Evolutionary conservation across 2,888 invertebrate species (phyloP).

Genomic region (Eristalis arbustorum): DNA sequence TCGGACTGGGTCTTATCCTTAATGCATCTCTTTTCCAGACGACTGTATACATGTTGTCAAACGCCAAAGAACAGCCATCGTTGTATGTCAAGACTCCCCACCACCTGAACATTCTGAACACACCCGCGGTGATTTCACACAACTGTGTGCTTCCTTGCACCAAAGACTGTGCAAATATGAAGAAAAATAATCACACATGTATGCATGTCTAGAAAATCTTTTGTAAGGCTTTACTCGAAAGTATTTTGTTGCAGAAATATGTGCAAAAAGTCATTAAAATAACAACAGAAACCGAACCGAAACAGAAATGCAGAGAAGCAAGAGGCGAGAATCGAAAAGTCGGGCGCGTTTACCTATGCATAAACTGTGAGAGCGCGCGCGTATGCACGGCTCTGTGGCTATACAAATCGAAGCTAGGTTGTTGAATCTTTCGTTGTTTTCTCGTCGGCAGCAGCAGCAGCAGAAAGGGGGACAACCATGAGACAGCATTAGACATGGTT

Average conservation of each 20-base stretch:
- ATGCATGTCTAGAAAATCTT: conserved; percentile 21
- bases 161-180: conserved; percentile 11
- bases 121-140: background rate
- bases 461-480: conserved; percentile 59
- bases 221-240: conserved; percentile 51
- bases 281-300: conserved; percentile 1
- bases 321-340: conserved; percentile 19
- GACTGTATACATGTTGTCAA: background rate
- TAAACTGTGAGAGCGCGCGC: background rate
- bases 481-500: conserved; percentile 70
- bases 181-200: background rate
- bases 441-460: background rate
- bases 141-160: background rate
- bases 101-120: background rate
- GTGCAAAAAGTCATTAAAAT: conserved; percentile 47
- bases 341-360: conserved; percentile 29
- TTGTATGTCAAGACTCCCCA: background rate
- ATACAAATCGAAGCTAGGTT: conserved; percentile 37
- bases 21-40: no score
- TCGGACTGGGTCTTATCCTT: no score
- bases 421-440: conserved; percentile 55
- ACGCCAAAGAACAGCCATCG: background rate
- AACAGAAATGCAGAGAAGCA: background rate
- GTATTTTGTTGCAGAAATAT: conserved; percentile 46
- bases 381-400: background rate